Percentiles rank a stretch among this genome's conserved stretches.
These are phyloP conservation scores for Calameuta filiformis DNA, from an alignment of 2,888 invertebrate genomes.

Conservation along the genomic window DNA sequence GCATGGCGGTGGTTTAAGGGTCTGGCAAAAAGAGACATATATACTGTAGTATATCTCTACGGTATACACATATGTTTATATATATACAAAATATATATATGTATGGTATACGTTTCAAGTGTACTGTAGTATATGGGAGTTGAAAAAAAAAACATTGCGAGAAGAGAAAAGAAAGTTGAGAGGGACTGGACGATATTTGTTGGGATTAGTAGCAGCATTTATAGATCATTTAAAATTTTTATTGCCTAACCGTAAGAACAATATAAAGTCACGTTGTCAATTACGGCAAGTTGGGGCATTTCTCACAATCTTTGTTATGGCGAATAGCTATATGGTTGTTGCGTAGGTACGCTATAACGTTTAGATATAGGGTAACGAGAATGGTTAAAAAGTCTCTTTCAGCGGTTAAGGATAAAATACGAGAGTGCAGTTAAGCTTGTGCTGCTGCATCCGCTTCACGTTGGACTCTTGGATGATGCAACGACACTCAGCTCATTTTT, in stretches of 20 bases:
- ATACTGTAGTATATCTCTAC: not conserved
- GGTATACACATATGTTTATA: not conserved
- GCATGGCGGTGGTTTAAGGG: not conserved
- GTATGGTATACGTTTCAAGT: not conserved
- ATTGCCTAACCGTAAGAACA: not conserved
- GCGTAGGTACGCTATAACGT: not conserved
- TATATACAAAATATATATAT: no score
- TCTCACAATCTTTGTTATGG: not conserved
- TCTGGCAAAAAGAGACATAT: not conserved
- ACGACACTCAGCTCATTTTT: not conserved
- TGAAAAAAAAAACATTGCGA: not conserved
- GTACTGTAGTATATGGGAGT: not conserved
- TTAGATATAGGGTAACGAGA: not conserved
- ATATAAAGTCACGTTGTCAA: not conserved
- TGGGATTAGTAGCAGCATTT: not conserved
- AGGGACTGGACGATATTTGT: not conserved
- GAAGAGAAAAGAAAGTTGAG: not conserved
- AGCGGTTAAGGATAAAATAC: not conserved
- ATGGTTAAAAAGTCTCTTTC: not conserved
- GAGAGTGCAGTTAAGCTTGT: not conserved
- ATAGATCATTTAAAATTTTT: not conserved
- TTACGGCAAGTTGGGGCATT: not conserved
- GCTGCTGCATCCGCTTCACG: not conserved
- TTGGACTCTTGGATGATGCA: not conserved
- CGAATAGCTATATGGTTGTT: not conserved